Evolutionary conservation across 2,113 vertebrate genomes (phyloP), one percentile per base, ranked within the genome.

Genomic region (Collichthys lucidus): DNA sequence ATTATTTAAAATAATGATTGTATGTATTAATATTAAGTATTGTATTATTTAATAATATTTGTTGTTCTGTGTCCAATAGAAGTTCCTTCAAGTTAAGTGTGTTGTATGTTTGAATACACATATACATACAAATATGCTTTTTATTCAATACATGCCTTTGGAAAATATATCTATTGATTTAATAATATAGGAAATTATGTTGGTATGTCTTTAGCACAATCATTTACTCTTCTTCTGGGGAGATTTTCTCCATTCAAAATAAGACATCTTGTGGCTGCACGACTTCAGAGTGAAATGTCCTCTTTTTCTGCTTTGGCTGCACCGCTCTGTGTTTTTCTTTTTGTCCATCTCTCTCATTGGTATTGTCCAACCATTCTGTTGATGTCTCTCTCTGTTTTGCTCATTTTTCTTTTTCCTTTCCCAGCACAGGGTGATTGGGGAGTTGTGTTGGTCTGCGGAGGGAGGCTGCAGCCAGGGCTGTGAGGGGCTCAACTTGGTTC

Each of bases 401-500:
- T 90, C 83, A 76, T 88, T 91, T 91, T 81, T 86, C 84, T 86
- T 88, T 75, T 88, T 86, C 80, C 83, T 63, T n/a, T 75, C 84
- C 89, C 87, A 79, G 80, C 79, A 69, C 82, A 22, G 79, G 74
- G 79, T 69, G 83, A 77, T 83, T 74, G 60, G 91, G 86, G 89
- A 86, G 72, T 84, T 82, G 83, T 67, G 78, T 60, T 77, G 84
- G 86, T 88, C 85, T 84, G 75, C 29, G 62, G 87, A 74, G 74
- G 80, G 66, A 55, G 84, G 44, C 84, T 76, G 69, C 12, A 81
- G 90, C 91, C 90, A 91, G 85, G 44, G 49, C 86, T 80, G 86
- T 60, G 79, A 87, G 81, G 85, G 84, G 88, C 89, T 89, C 85
- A 88, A 83, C 90, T 92, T 80, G 86, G 90, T 93, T 92, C 92